Base-by-base conservation (phyloP, 2,113 vertebrate genomes). In the Rostratula benghalensis region DNA sequence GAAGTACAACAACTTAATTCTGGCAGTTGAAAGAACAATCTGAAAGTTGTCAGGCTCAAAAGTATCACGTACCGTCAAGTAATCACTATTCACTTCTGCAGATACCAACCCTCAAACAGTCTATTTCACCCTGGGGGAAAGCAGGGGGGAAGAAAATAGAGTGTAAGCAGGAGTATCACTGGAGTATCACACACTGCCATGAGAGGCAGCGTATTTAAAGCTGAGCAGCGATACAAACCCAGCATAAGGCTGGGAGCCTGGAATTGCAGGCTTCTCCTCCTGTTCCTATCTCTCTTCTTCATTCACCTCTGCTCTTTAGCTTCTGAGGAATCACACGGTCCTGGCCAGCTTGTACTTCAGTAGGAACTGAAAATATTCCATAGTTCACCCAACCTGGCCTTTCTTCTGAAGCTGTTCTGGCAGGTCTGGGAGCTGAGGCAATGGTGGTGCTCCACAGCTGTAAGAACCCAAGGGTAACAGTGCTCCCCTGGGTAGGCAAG, bases 1-100 rank as follows among this genome's bases (percentile, higher is more conserved):
- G 92, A 93, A 90, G 76, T 73, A 74, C 89, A 92, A 90, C 92
- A 92, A 95, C 95, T 97, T 96, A 92, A 95, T 96, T 94, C 96
- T 87, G 87, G 35, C 93, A 96, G 90, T 87, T 93, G 84, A 94
- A 95, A 93, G 93, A 95, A 90, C 50, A 69, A 93, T 85, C 87
- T 91, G 87, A 96, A 95, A 73, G 70, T 89, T 93, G 78, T 94
- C 84, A 76, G 22, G 90, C 89, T 93, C 81, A 46, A 91, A 91
- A 93, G 84, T 83, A 87, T 81, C 75, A 48, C 16, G 1, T 68
- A 85, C 61, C 3, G 18, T 87, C 83, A 93, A 93, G 83, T 79
- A 85, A 93, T 94, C 81, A 28, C 89, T 57, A 9, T 56, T 87
- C 70, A 59, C 81, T 92, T 81, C 91, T 93, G 82, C 70, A 93